Conservation (phyloP, 2,113 vertebrate species). For the Orthochromis malagaraziensis region DNA sequence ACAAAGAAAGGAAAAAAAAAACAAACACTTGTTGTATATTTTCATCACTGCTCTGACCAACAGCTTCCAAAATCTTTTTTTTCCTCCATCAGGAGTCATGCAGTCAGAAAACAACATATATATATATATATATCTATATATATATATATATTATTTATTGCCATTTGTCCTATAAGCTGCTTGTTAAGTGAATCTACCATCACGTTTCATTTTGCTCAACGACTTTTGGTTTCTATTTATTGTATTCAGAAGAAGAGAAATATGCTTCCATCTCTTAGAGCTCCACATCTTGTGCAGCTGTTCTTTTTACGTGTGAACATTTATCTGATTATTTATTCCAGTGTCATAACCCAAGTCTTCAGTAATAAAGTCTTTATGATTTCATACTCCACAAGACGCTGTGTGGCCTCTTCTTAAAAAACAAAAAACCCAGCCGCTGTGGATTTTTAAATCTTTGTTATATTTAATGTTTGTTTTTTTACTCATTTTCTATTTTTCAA, state of each 20-base stretch:
- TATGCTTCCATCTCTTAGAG: slow-evolving; percentile 61
- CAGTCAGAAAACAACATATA: slow-evolving; percentile 47
- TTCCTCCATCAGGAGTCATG: slow-evolving; percentile 43
- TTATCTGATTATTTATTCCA: slow-evolving; percentile 97
- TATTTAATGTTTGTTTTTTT: fast-evolving
- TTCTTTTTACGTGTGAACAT: slow-evolving; percentile 75
- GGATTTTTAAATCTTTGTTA: not conserved
- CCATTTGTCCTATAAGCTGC: slow-evolving; percentile 60
- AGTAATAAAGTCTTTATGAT: slow-evolving; percentile 92
- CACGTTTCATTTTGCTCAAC: slow-evolving; percentile 66
- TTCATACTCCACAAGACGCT: slow-evolving; percentile 79
- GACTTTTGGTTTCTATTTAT: slow-evolving; percentile 84
- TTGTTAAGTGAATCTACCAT: slow-evolving; percentile 58
- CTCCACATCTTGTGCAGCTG: slow-evolving; percentile 68
- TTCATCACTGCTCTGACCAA: slow-evolving; percentile 54
- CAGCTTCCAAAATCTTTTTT: slow-evolving; percentile 36
- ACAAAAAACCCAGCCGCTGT: not conserved
- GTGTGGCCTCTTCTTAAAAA: not conserved
- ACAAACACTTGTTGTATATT: slow-evolving; percentile 59
- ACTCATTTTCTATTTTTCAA: not conserved
- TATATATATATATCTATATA: not conserved
- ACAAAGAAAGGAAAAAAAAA: slow-evolving; percentile 21
- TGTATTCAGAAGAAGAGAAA: slow-evolving; percentile 69
- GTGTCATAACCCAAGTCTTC: slow-evolving; percentile 86
- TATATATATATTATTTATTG: slow-evolving; percentile 85